These are phyloP conservation scores for Tachystola acroxantha DNA, from an alignment of 2,888 invertebrate genomes.

Conservation along the genomic window DNA sequence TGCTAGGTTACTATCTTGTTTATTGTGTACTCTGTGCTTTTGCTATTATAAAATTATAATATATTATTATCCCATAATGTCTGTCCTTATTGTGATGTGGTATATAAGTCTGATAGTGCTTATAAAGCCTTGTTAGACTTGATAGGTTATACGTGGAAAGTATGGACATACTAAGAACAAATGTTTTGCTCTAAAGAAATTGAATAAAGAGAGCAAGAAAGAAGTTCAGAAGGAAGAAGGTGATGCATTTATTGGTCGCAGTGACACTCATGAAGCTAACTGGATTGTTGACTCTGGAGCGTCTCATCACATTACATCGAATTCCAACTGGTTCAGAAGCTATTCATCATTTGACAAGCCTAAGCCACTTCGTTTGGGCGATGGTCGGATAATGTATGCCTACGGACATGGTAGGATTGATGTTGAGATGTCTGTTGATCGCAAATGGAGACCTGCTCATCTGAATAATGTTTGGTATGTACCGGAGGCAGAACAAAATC, in stretches of 20 bases:
- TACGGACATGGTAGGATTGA: background rate
- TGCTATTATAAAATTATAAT: too few relatives aligned
- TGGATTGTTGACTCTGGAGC: slow-evolving; percentile 2
- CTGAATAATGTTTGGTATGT: slow-evolving; percentile 1
- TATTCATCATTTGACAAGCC: background rate
- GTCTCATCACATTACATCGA: background rate
- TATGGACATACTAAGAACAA: background rate
- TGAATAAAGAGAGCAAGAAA: background rate
- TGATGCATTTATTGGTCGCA: slow-evolving; percentile 1
- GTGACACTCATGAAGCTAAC: background rate
- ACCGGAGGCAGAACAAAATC: background rate
- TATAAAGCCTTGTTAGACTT: too few relatives aligned
- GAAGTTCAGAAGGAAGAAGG: background rate
- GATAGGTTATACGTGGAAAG: too few relatives aligned
- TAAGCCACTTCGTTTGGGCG: background rate
- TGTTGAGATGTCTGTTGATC: background rate
- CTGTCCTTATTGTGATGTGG: too few relatives aligned
- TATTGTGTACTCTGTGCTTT: too few relatives aligned
- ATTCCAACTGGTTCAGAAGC: background rate
- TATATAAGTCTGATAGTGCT: too few relatives aligned
- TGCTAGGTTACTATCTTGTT: too few relatives aligned
- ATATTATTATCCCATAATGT: too few relatives aligned
- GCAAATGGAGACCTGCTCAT: background rate
- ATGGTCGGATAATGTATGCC: background rate
- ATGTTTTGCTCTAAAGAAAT: background rate